phyloP scores from a whole-genome alignment of 2,113 vertebrate genomes.

The Echinops telfairi region DNA sequence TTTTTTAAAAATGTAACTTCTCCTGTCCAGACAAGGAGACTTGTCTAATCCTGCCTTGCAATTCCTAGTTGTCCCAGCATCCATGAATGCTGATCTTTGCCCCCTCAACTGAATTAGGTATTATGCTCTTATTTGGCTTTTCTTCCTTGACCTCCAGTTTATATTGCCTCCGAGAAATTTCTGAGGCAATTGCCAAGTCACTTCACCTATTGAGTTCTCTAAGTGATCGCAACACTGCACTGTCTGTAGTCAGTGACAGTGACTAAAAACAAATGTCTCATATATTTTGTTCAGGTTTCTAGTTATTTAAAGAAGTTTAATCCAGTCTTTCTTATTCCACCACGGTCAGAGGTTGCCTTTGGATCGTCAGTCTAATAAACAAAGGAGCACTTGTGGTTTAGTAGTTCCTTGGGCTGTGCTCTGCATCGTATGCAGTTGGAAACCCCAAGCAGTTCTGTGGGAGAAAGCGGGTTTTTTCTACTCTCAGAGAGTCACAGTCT shows the following conservation, averaged over 20 bases:
- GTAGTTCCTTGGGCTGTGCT: too few species aligned
- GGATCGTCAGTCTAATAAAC: neutral
- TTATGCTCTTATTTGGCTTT: neutral
- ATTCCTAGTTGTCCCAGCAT: neutral
- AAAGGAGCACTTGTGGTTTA: too few species aligned
- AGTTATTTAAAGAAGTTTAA: neutral
- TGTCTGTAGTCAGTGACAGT: neutral
- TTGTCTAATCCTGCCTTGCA: neutral
- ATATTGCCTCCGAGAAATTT: neutral
- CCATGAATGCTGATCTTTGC: neutral
- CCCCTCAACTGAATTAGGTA: neutral
- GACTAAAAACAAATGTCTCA: neutral
- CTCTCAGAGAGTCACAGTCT: too few species aligned
- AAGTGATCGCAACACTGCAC: neutral
- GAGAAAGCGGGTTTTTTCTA: too few species aligned
- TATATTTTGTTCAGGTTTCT: neutral
- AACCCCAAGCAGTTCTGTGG: too few species aligned
- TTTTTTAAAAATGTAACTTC: neutral
- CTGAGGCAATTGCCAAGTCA: accelerated
- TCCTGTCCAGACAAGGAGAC: neutral
- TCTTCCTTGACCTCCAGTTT: neutral
- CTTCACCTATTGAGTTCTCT: neutral
- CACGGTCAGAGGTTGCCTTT: neutral
- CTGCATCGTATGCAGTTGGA: too few species aligned
- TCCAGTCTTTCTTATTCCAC: neutral